These are phyloP conservation scores for Ctenodactylus gundi DNA, from an alignment of 2,113 vertebrate genomes.

Conservation along the genomic window DNA sequence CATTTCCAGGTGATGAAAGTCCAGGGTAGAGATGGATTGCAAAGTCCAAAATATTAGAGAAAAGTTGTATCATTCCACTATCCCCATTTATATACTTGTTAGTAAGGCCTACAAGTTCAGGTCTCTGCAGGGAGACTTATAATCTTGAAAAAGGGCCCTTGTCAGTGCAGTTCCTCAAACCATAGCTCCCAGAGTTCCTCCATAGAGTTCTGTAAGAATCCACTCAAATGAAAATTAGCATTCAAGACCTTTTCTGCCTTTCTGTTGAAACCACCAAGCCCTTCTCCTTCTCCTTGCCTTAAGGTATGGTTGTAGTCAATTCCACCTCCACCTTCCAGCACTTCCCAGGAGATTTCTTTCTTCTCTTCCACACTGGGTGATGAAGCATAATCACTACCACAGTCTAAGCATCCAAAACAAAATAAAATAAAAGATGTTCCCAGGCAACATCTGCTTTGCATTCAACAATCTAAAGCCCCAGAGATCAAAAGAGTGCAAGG, in stretches of 20 bases:
- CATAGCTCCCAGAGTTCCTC: not conserved
- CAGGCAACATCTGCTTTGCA: conserved; percentile 45
- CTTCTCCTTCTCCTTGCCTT: not conserved
- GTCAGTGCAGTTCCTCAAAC: not conserved
- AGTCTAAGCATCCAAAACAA: conserved; percentile 29
- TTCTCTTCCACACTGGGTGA: not conserved
- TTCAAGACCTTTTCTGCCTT: not conserved
- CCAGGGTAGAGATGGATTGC: not conserved
- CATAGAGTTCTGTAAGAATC: not conserved
- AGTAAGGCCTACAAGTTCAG: not conserved
- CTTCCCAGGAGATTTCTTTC: not conserved
- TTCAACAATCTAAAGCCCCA: conserved; percentile 43
- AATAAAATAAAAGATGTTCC: not conserved
- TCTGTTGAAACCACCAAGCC: not conserved
- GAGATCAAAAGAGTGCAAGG: no score
- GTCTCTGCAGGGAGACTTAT: not conserved
- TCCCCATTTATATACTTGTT: not conserved
- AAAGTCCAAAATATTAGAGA: not conserved
- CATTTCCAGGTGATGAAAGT: not conserved
- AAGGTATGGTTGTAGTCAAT: not conserved
- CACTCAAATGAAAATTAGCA: not conserved
- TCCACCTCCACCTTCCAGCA: not conserved
- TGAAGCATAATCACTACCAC: not conserved
- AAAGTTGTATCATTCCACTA: not conserved
- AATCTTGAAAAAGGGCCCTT: not conserved